Percentiles rank a stretch among this genome's conserved stretches.
These are phyloP conservation scores for Habrosyne pyritoides DNA, from an alignment of 2,888 invertebrate species.

Conservation along the genomic window DNA sequence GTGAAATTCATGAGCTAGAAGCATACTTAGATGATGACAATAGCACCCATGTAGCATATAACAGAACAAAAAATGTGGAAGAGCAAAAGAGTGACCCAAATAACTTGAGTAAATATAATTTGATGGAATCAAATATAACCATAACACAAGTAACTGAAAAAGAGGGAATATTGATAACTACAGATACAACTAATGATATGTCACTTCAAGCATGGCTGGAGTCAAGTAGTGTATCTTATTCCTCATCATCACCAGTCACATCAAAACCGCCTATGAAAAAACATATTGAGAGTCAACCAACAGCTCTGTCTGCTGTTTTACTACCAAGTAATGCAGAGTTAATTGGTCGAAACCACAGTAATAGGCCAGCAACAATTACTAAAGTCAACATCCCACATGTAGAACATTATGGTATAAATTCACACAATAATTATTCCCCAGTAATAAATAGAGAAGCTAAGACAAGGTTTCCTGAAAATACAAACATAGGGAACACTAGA, in stretches of 20 bases:
- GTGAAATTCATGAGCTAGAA: constrained; percentile 74
- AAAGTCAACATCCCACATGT: constrained; percentile 72
- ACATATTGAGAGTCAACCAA: constrained; percentile 63
- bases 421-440: constrained; percentile 61
- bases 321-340: constrained; percentile 81
- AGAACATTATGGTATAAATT: constrained; percentile 52
- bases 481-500: constrained; percentile 70
- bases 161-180: constrained; percentile 71
- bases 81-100: constrained; percentile 68
- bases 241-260: constrained; percentile 48
- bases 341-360: constrained; percentile 54
- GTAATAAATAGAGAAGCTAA: constrained; percentile 71
- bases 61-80: constrained; percentile 73
- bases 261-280: constrained; percentile 61
- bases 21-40: constrained; percentile 70
- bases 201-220: constrained; percentile 72
- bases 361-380: constrained; percentile 72
- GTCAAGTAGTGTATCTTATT: constrained; percentile 60
- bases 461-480: constrained; percentile 67
- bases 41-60: constrained; percentile 70
- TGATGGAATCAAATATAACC: constrained; percentile 75
- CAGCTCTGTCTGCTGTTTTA: constrained; percentile 85
- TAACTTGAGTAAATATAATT: constrained; percentile 69
- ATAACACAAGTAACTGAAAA: constrained; percentile 75
- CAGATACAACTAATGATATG: constrained; percentile 74